Evolutionary conservation across 2,113 vertebrate species (phyloP).

Genomic region (Silurus meridionalis): DNA sequence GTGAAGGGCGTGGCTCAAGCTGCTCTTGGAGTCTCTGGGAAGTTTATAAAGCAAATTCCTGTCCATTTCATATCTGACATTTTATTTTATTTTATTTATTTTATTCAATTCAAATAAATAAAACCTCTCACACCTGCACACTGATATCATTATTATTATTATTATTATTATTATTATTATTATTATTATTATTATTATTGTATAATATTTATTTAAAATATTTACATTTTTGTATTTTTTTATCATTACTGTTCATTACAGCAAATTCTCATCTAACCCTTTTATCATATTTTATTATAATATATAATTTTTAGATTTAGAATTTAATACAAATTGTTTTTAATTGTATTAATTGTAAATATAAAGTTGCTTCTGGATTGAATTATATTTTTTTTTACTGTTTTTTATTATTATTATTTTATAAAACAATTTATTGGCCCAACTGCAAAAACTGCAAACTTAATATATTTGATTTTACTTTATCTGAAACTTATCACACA

Average conservation of each 20-base stretch:
- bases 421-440: not conserved
- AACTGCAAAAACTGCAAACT: not conserved
- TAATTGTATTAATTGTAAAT: not conserved
- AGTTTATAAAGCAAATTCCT: constrained; percentile 10
- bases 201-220: no score
- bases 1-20: not conserved
- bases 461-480: no score
- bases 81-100: not conserved
- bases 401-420: not conserved
- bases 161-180: no score
- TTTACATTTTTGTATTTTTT: no score
- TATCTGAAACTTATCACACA: no score
- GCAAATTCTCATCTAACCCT: no score
- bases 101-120: not conserved
- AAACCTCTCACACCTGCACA: not conserved
- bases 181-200: no score
- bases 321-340: no score
- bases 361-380: not conserved
- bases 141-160: not conserved
- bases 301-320: no score
- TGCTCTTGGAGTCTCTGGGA: not conserved
- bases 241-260: no score
- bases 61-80: not conserved
- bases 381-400: not conserved
- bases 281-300: no score